A percentile compares a stretch with the other conserved stretches of the same genome.
These are phyloP conservation scores for Cabera pusaria DNA, from an alignment of 2,888 invertebrate species.

Conservation along the genomic window DNA sequence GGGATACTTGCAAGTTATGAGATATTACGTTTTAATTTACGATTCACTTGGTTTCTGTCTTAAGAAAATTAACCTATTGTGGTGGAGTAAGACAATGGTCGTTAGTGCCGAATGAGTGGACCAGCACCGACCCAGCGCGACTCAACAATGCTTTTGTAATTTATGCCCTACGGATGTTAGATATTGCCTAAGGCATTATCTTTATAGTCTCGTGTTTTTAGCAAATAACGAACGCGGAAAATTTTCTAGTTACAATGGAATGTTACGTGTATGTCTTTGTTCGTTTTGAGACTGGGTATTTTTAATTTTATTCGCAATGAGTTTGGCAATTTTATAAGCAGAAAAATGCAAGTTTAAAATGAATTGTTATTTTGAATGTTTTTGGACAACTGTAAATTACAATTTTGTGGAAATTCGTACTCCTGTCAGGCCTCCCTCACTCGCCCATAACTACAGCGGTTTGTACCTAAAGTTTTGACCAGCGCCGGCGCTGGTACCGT, in stretches of 20 bases:
- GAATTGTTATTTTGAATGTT: too few relatives aligned
- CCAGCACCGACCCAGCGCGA: slow-evolving; percentile 48
- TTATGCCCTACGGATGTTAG: slow-evolving; percentile 64
- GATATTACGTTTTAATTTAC: slow-evolving; percentile 79
- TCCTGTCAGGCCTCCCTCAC: too few relatives aligned
- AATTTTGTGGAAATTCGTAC: too few relatives aligned
- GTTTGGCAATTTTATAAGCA: too few relatives aligned
- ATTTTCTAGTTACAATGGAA: slow-evolving; percentile 1
- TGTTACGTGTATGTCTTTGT: slow-evolving; percentile 1
- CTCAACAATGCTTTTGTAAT: slow-evolving; percentile 73
- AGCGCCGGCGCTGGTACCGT: too few relatives aligned
- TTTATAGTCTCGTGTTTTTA: slow-evolving; percentile 30
- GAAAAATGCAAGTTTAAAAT: too few relatives aligned
- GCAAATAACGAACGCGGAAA: too few relatives aligned
- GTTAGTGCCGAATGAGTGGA: slow-evolving; percentile 73
- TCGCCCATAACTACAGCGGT: too few relatives aligned
- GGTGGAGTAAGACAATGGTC: slow-evolving; percentile 75
- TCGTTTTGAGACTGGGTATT: neutral
- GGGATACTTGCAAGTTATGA: slow-evolving; percentile 77
- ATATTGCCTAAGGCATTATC: slow-evolving; percentile 47
- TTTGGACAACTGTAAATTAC: too few relatives aligned
- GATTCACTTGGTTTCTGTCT: slow-evolving; percentile 70
- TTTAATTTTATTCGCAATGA: too few relatives aligned
- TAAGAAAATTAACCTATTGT: slow-evolving; percentile 80
- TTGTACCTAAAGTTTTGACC: too few relatives aligned